These are phyloP conservation scores for Dysdera silvatica DNA, from an alignment of 1,140 invertebrate species.

Conservation along the genomic window DNA sequence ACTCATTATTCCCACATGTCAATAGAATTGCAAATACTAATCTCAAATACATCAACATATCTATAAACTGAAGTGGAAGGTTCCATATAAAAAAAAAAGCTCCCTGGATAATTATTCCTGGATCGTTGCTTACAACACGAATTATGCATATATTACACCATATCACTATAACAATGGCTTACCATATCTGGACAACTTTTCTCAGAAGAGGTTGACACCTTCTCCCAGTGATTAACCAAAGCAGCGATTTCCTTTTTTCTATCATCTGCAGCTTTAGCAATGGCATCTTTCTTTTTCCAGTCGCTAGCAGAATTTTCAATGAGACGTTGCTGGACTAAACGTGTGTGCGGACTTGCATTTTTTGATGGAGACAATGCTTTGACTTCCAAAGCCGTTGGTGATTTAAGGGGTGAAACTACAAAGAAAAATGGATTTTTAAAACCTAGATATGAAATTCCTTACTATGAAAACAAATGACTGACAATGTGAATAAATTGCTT, in stretches of 20 bases:
- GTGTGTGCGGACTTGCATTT: neutral
- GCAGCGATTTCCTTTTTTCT: constrained; percentile 39
- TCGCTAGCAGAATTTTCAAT: constrained; percentile 35
- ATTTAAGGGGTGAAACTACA: neutral
- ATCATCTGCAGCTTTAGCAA: constrained; percentile 35
- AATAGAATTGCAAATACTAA: no score
- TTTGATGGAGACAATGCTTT: constrained; percentile 35
- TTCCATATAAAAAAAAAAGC: no score
- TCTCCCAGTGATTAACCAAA: constrained; percentile 19
- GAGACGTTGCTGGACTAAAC: constrained; percentile 37
- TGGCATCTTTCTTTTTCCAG: constrained; percentile 33
- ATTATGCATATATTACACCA: no score
- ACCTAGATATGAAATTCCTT: neutral
- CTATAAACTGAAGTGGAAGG: no score
- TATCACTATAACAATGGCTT: no score
- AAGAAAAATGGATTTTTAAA: neutral
- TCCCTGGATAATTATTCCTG: no score
- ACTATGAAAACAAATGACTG: neutral
- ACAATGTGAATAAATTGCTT: no score
- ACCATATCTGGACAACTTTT: constrained; percentile 7
- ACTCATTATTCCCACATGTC: no score
- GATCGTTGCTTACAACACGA: no score
- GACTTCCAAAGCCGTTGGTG: neutral
- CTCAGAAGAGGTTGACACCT: constrained; percentile 5
- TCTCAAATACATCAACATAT: no score